Conservation (phyloP, 1,140 invertebrate species). For the Drosophila pectinifera region DNA sequence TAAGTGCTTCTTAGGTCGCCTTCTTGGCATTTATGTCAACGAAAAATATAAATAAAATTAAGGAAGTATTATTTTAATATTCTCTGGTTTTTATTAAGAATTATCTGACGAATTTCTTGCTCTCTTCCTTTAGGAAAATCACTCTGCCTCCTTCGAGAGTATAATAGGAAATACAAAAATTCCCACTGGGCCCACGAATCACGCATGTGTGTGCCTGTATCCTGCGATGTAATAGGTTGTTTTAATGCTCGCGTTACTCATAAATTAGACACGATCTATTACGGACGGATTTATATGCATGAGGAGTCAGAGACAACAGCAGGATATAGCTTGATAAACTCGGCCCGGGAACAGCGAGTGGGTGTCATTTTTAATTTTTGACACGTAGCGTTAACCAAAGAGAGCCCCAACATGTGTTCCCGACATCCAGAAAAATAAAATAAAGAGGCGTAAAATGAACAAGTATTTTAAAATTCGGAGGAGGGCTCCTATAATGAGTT, state of each 20-base stretch:
- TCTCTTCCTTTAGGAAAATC: too few species aligned
- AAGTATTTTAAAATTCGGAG: conserved; percentile 65
- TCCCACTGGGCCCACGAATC: conserved; percentile 29
- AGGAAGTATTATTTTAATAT: background rate
- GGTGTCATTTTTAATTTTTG: conserved; percentile 74
- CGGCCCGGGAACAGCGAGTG: conserved; percentile 10
- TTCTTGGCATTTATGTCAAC: too few species aligned
- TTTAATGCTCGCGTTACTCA: conserved; percentile 55
- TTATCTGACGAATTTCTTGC: too few species aligned
- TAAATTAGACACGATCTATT: conserved; percentile 79
- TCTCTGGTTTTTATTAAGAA: background rate
- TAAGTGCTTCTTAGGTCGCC: too few species aligned
- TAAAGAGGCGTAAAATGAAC: conserved; percentile 25
- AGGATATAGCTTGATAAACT: conserved; percentile 47
- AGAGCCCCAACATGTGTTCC: conserved; percentile 58
- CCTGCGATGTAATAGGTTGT: conserved; percentile 53
- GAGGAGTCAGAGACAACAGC: conserved; percentile 33
- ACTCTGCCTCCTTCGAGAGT: background rate
- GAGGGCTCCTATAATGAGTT: conserved; percentile 66
- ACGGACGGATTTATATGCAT: conserved; percentile 61
- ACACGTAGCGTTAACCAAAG: conserved; percentile 59
- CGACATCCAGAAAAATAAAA: conserved; percentile 43
- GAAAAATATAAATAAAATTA: too few species aligned
- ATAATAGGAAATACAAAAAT: conserved; percentile 4
- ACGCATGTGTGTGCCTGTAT: conserved; percentile 26